Evolutionary conservation across 2,113 vertebrate species (phyloP), one percentile per base, ranked within the genome.

Genomic region (Platysteira castanea): DNA sequence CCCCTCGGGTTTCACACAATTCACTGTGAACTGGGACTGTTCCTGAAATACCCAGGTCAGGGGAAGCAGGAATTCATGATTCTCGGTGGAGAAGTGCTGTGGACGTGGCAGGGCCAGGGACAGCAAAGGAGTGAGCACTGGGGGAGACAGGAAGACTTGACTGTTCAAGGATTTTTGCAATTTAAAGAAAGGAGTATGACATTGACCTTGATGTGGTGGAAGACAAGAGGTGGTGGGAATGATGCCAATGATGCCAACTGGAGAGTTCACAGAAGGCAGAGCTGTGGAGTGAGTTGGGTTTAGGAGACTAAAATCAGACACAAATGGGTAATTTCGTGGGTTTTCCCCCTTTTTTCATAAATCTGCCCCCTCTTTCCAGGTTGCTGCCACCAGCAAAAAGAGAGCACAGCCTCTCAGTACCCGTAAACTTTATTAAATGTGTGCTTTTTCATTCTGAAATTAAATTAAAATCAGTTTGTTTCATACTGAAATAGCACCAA

Each of bases 391-490:
- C 92, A 95, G 92, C 93, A 96, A 91, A 95, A 96, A 95, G 87
- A 91, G 46, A 96, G 86, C 94, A 86, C 53, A 93, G 89, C 71
- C 84, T 92, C 94, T 97, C 89, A 90, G 87, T 97, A 97, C 97
- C 97, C 95, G 90, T 97, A 98, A 97, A 96, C 93, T 97, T 98
- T 98, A 98, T 97, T 97, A 95, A 97, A 98, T 74, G 91, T 97
- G 97, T 97, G 97, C 97, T 97, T 97, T 94, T 94, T 95, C 83
- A 68, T 85, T 92, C 82, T 94, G 96, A 90, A 96, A 95, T 97
- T 90, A 94, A 97, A 95, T 97, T 95, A 82, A 95, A 97, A 81
- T 94, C 49, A 91, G 37, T 35, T 90, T 63, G n/a, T 67, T 91
- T 84, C 67, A 22, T 89, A 93, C 90, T 90, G 96, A 85, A 96